These are phyloP conservation scores for Nerophis lumbriciformis DNA, from an alignment of 2,113 vertebrate species.

Conservation along the genomic window DNA sequence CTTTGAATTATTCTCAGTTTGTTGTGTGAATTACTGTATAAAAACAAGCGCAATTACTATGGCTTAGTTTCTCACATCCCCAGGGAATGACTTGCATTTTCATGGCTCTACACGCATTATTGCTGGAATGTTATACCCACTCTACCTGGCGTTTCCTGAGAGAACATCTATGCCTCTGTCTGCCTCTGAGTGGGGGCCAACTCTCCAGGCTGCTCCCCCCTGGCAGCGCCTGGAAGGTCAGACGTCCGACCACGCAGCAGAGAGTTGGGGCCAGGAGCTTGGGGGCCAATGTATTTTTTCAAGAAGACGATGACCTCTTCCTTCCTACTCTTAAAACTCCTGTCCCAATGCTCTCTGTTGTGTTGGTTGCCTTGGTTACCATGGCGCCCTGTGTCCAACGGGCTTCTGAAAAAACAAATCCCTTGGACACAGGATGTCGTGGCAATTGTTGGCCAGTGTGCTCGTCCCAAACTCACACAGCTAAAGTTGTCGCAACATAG, in stretches of 20 bases:
- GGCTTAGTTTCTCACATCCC: conserved; percentile 47
- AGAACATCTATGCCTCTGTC: conserved; percentile 48
- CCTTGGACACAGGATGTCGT: conserved; percentile 33
- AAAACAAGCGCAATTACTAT: conserved; percentile 28
- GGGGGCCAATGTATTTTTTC: conserved; percentile 11
- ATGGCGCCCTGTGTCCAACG: conserved; percentile 28
- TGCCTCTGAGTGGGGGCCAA: conserved; percentile 52
- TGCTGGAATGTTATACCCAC: conserved; percentile 49
- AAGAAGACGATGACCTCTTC: conserved; percentile 21
- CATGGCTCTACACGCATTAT: conserved; percentile 45
- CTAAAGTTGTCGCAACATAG: conserved; percentile 46
- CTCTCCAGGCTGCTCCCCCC: conserved; percentile 66
- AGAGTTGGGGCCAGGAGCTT: conserved; percentile 18
- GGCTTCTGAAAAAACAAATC: conserved; percentile 60
- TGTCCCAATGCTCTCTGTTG: conserved; percentile 21
- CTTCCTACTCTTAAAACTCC: conserved; percentile 4
- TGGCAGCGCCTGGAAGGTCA: conserved; percentile 60
- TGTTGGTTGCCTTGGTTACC: conserved; percentile 41
- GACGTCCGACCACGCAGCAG: conserved; percentile 44
- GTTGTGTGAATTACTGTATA: conserved; percentile 39
- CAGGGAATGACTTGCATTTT: conserved; percentile 32
- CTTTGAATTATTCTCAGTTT: conserved; percentile 33
- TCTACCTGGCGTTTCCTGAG: conserved; percentile 56
- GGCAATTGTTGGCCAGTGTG: conserved; percentile 48
- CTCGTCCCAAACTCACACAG: conserved; percentile 77